Base-by-base conservation (phyloP, 2,888 invertebrate species). In the Balanococcus diminutus region DNA sequence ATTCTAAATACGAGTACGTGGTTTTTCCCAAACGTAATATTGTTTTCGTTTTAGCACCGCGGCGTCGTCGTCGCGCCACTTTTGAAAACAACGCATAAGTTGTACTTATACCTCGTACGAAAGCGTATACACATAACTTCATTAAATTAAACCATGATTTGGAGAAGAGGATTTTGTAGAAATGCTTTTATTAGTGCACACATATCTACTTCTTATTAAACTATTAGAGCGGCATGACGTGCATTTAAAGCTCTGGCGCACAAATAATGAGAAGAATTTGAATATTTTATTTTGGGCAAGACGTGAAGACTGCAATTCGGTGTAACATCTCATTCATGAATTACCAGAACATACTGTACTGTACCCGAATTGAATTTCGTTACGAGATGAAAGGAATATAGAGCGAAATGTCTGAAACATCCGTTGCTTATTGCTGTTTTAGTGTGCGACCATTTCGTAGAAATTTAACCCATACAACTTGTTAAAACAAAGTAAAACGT, bases 231-330 rank as follows among this genome's bases (percentile, higher is more conserved):
- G 19, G 51, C 51, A 51, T 51, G 51, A 51, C 51, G 51, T 51
- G 61, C 28, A 67, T 67, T 67, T 67, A 28, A 67, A 67, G 11
- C 22, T 11, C 11, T 67, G n/a, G n/a, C 28, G 75, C 75, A 32
- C 75, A 75, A 75, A 75, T 75, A 75, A 31, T 75, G n/a, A 75
- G 31, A 32, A 75, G 75, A 75, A 75, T 75, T 75, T 75, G 75
- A 32, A 75, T 32, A 32, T 32, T 67, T 31, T 72, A 72, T 72
- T 72, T 32, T 51, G 51, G 19, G 51, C 61, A 11, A 67, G 61
- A n/a, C n/a, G n/a, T 32, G 25, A 32, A 31, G 75, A 32, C 32
- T 75, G 31, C 75, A 75, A 32, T n/a, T 75, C 8, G 32, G 31
- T 32, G 75, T 75, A 32, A 75, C 75, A n/a, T 75, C 32, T 75